Conservation (phyloP, 2,797 vertebrate genomes). For the Chaetodon trifasciatus region DNA sequence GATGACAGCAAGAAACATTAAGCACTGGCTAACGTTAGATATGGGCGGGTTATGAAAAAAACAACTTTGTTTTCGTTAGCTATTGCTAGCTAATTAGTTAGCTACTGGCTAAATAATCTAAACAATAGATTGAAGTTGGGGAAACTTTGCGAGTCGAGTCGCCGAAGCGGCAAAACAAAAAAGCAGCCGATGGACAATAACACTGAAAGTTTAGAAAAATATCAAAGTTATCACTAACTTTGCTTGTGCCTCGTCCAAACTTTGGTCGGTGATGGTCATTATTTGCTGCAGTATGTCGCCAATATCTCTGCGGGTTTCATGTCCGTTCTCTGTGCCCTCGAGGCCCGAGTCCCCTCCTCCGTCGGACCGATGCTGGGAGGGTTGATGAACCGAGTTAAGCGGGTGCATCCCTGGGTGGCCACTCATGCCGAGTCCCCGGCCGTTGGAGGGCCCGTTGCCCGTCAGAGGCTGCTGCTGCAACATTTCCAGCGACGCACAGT, state of each 20-base stretch:
- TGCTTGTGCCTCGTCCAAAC: conserved; percentile 96
- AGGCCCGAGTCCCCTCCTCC: conserved; percentile 86
- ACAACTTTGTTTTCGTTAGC: not conserved
- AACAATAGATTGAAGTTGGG: conserved; percentile 74
- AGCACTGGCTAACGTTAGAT: accelerated
- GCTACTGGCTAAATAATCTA: conserved; percentile 33
- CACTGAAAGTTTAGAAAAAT: not conserved
- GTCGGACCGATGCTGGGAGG: conserved; percentile 83
- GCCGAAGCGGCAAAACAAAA: conserved; percentile 41
- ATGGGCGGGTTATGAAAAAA: accelerated
- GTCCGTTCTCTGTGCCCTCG: conserved; percentile 89
- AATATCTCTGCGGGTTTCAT: conserved; percentile 90
- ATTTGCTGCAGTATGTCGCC: conserved; percentile 96
- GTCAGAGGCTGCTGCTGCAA: conserved; percentile 89
- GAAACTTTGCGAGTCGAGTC: conserved; percentile 72
- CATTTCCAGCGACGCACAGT: conserved; percentile 85
- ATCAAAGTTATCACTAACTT: conserved; percentile 87
- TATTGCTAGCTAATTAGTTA: not conserved
- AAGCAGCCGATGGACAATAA: not conserved
- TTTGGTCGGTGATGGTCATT: conserved; percentile 98
- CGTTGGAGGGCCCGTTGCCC: conserved; percentile 85
- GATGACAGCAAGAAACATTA: not conserved
- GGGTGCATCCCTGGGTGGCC: conserved; percentile 86
- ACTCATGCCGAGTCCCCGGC: conserved; percentile 86
- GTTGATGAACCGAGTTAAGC: conserved; percentile 80